phyloP scores from a whole-genome alignment of 2,888 invertebrate species.

The Cantharis rufa region DNA sequence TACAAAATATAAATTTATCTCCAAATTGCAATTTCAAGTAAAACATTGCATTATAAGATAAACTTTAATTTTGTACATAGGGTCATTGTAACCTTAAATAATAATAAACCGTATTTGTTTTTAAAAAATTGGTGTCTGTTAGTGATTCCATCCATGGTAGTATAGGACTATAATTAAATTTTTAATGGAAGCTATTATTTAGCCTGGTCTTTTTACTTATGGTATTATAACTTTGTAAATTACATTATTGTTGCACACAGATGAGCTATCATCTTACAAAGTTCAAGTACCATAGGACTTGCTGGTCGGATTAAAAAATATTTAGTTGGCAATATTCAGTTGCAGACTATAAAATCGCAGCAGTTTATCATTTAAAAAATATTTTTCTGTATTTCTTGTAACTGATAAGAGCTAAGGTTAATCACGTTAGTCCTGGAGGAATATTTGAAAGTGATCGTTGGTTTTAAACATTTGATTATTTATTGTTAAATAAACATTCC shows the following conservation, averaged over 20 bases:
- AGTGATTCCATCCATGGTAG: not conserved
- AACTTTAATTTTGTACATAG: not conserved
- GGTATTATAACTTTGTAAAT: not conserved
- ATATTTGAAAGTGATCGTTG: not conserved
- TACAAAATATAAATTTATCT: not conserved
- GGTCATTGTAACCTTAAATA: not conserved
- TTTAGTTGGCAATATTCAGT: not conserved
- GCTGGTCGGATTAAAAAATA: not conserved
- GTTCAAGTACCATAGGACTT: not conserved
- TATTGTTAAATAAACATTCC: not conserved
- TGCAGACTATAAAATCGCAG: not conserved
- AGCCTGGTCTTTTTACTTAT: not conserved
- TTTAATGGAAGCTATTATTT: not conserved
- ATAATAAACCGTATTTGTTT: not conserved
- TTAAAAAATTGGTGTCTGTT: not conserved
- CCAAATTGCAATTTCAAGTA: not conserved
- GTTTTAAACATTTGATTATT: not conserved
- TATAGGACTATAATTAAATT: not conserved
- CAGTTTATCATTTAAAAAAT: not conserved
- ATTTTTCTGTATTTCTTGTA: too few relatives aligned
- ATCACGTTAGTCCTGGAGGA: not conserved
- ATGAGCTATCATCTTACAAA: not conserved
- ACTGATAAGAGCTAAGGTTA: too few relatives aligned
- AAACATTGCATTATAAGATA: too few relatives aligned
- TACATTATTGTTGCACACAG: not conserved